phyloP scores from a whole-genome alignment of 1,140 invertebrate species.

The Neodiprion fabricii region DNA sequence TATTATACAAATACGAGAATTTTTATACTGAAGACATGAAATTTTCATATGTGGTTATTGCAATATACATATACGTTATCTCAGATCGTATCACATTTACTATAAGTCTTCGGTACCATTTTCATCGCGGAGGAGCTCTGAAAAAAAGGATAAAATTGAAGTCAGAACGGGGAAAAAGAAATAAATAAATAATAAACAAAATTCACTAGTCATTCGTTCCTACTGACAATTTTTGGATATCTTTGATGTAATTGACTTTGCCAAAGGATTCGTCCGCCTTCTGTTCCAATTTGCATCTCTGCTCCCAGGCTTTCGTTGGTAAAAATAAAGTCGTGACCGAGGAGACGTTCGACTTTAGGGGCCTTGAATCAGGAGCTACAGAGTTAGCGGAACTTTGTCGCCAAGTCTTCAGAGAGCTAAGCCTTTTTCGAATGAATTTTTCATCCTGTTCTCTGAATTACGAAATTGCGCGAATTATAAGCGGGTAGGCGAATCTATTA shows the following conservation, averaged over 20 bases:
- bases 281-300: constrained; percentile 38
- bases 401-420: background rate
- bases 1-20: background rate
- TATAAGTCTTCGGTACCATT: constrained; percentile 21
- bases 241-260: constrained; percentile 47
- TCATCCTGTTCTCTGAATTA: constrained; percentile 46
- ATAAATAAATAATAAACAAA: background rate
- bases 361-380: background rate
- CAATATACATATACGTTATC: background rate
- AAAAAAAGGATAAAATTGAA: constrained; percentile 28
- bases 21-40: background rate
- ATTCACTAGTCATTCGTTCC: background rate
- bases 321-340: constrained; percentile 42
- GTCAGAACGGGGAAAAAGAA: constrained; percentile 27
- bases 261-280: background rate
- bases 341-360: background rate
- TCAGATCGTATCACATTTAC: constrained; percentile 15
- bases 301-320: constrained; percentile 50
- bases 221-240: constrained; percentile 51
- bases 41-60: constrained; percentile 17
- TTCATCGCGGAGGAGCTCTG: background rate
- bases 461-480: background rate
- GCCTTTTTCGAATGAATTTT: constrained; percentile 29
- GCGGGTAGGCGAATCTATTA: background rate
- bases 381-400: background rate